These are phyloP conservation scores for Acrocephalus arundinaceus DNA, from an alignment of 2,113 vertebrate genomes.

Conservation along the genomic window DNA sequence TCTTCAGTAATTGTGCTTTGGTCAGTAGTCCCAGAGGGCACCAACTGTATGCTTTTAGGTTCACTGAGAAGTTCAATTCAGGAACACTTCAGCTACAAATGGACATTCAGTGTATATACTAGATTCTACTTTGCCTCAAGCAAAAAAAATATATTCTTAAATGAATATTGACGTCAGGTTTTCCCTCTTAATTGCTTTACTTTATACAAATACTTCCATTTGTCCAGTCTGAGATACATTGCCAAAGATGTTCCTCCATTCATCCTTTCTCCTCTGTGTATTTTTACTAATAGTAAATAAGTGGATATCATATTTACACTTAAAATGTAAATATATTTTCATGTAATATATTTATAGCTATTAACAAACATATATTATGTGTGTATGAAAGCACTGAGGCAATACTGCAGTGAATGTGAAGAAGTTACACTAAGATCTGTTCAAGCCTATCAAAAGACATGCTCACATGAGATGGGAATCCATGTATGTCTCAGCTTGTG, in stretches of 20 bases:
- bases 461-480: not conserved
- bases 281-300: not conserved
- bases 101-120: not conserved
- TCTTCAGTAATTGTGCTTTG: not conserved
- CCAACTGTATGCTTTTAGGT: not conserved
- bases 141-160: not conserved
- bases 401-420: not conserved
- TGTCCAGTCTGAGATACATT: not conserved
- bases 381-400: not conserved
- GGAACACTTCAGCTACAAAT: not conserved
- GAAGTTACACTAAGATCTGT: not conserved
- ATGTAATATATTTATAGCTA: not conserved
- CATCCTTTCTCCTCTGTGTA: not conserved
- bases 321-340: not conserved
- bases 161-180: not conserved
- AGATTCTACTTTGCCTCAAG: not conserved
- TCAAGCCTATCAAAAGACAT: not conserved
- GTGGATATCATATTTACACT: not conserved
- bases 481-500: not conserved
- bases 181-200: not conserved
- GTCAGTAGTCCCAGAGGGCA: not conserved
- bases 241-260: not conserved
- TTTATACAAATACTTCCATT: not conserved
- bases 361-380: not conserved
- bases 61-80: not conserved